Evolutionary conservation across 2,113 vertebrate species (phyloP).

Genomic region (Corythornis vintsioides): DNA sequence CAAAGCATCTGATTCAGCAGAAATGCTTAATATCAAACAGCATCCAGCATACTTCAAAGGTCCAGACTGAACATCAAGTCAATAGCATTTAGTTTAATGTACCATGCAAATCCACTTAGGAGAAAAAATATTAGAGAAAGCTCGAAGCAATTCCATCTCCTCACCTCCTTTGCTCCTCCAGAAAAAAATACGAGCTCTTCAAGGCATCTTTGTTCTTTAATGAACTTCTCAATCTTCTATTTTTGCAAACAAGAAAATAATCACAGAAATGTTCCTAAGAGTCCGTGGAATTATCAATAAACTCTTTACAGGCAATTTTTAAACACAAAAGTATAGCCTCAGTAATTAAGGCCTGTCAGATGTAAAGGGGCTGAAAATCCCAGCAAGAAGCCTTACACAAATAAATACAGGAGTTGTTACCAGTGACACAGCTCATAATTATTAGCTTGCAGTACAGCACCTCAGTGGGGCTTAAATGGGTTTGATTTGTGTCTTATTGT

Average conservation of each 20-base stretch:
- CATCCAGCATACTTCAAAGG: background rate
- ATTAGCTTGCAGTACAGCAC: background rate
- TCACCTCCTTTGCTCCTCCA: background rate
- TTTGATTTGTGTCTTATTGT: background rate
- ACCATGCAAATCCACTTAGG: conserved; percentile 14
- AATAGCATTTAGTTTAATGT: conserved; percentile 11
- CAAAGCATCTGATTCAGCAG: background rate
- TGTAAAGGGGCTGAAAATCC: background rate
- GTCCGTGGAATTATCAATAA: background rate
- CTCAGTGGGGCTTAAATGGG: background rate
- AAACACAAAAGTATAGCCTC: background rate
- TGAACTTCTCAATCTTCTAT: background rate
- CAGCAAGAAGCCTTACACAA: background rate
- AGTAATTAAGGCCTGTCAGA: background rate
- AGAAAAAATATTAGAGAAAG: conserved; percentile 18
- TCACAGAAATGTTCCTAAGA: background rate
- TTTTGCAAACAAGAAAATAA: background rate
- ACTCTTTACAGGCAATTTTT: background rate
- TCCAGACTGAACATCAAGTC: background rate
- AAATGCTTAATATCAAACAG: background rate
- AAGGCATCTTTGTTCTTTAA: background rate
- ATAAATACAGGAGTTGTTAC: background rate
- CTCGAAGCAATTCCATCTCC: background rate
- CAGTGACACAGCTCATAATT: background rate
- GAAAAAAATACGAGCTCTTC: background rate